Percentiles rank a stretch among this genome's conserved stretches.
Evolutionary conservation across 2,113 vertebrate species (phyloP).

Genomic region (Sterrhoptilus dennistouni): DNA sequence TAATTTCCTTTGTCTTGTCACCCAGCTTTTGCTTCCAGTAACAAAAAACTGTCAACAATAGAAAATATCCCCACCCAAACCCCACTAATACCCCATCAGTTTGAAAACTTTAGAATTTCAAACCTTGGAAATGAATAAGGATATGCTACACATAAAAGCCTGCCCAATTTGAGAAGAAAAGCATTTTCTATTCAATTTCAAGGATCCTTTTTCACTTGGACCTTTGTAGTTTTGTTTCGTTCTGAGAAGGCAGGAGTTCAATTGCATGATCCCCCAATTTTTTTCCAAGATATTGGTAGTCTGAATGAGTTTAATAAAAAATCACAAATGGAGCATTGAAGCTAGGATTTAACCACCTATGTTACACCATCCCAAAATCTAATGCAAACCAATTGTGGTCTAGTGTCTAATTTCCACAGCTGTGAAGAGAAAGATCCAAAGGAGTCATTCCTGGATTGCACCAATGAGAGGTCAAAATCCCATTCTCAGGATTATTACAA

Average conservation of each 20-base stretch:
- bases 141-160: neutral
- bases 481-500: neutral
- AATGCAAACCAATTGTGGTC: neutral
- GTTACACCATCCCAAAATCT: neutral
- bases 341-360: neutral
- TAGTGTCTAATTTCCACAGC: neutral
- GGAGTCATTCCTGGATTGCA: constrained; percentile 6
- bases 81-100: neutral
- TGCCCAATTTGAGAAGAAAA: neutral
- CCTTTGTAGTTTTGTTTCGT: neutral
- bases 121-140: neutral
- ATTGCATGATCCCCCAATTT: neutral
- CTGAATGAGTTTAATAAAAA: neutral
- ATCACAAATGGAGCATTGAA: neutral
- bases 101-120: neutral
- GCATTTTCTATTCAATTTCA: neutral
- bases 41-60: neutral
- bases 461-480: neutral
- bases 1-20: neutral
- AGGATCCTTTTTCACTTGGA: neutral
- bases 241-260: neutral
- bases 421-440: neutral
- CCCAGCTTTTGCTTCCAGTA: neutral
- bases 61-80: neutral
- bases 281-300: neutral